Base-by-base conservation (phyloP, 2,797 vertebrate species). In the Catamblyrhynchus diadema region DNA sequence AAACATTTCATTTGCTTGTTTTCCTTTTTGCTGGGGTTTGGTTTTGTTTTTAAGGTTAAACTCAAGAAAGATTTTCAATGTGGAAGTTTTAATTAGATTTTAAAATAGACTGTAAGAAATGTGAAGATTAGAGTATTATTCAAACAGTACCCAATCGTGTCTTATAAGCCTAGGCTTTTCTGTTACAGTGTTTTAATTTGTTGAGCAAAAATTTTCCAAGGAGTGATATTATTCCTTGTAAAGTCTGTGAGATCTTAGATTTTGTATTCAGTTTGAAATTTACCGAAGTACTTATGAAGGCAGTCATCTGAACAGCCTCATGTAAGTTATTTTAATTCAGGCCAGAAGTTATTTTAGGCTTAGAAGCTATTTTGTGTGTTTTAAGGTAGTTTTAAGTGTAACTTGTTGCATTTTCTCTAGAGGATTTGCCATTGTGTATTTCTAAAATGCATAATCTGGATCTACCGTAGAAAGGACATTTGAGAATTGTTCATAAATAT, bases 401-500 rank as follows among this genome's bases (percentile, higher is more conserved):
- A 48, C 47, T 80, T 85, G 21, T 54, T 89, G 22, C 4, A 4
- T 77, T 86, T 86, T 35, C 71, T 86, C 53, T 59, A 62, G 75
- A 72, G 84, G 23, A 62, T 51, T 92, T 82, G 25, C n/a, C 6
- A 4, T 57, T 73, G 28, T 69, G 16, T 39, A 22, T 91, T 94
- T 93, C 37, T 35, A 67, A 82, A 70, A 30, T 79, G 20, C 14
- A 0, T 90, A 56, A 59, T 81, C 32, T 0, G 0, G 17, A 57
- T 48, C 44, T 81, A 32, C 32, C 41, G 41, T 44, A 50, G 70
- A 84, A 91, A 73, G 50, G 42, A 54, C 54, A 21, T 41, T 47
- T 79, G 71, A 90, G 30, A 57, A 53, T 62, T 86, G 35, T 70
- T 73, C 86, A 71, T 90, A 86, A 95, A 86, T 95, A 61, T 86